Conservation (phyloP, 1,140 invertebrate species). For the Asbolus verrucosus region DNA sequence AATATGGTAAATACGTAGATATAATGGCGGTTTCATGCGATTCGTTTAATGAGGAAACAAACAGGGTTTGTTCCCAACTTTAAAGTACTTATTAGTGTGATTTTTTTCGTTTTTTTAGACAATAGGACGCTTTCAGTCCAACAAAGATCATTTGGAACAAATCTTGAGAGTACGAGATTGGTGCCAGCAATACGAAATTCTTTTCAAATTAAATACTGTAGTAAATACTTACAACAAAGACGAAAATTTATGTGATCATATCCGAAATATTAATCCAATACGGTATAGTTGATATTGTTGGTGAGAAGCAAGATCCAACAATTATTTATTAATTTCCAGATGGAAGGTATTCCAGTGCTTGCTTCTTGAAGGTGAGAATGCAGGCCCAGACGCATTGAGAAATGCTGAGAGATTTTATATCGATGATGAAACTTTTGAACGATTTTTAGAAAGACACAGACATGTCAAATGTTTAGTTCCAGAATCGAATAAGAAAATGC, state of each 20-base stretch:
- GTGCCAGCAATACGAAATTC: conserved; percentile 65
- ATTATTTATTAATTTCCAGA: conserved; percentile 35
- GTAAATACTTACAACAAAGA: conserved; percentile 67
- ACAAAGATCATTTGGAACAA: conserved; percentile 64
- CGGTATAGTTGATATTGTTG: conserved; percentile 48
- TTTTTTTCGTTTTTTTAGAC: conserved; percentile 47
- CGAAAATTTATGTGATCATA: conserved; percentile 66
- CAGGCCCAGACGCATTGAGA: conserved; percentile 64
- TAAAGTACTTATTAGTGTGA: no score
- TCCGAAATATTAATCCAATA: conserved; percentile 64
- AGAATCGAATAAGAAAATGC: conserved; percentile 68
- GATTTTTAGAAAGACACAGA: conserved; percentile 65
- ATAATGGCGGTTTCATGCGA: conserved; percentile 67
- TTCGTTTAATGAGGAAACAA: conserved; percentile 65
- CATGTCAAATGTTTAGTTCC: conserved; percentile 66
- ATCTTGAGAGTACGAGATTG: conserved; percentile 64
- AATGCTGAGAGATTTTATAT: conserved; percentile 67
- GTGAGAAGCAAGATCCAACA: no score
- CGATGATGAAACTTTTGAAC: conserved; percentile 64
- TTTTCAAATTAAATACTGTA: conserved; percentile 69
- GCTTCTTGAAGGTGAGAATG: conserved; percentile 68
- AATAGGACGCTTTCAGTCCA: conserved; percentile 65
- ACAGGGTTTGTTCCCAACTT: no score
- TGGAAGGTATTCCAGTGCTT: conserved; percentile 68
- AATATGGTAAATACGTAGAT: conserved; percentile 64